These are phyloP conservation scores for Magallana nippona DNA, from an alignment of 2,888 invertebrate genomes.

Conservation along the genomic window DNA sequence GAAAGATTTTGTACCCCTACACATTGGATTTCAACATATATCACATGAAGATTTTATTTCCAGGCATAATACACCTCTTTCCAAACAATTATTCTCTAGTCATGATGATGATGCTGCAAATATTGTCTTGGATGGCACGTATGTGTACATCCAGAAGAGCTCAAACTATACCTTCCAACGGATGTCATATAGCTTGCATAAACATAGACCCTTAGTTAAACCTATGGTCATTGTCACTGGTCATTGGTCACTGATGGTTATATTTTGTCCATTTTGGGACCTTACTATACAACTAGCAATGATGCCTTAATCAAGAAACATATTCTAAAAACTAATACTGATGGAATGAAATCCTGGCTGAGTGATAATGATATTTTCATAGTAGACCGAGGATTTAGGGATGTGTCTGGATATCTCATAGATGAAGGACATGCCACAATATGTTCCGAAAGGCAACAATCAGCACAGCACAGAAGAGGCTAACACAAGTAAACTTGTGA, in stretches of 20 bases:
- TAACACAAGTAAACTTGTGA: background rate
- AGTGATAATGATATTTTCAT: slow-evolving; percentile 37
- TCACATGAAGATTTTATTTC: background rate
- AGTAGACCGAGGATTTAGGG: slow-evolving; percentile 44
- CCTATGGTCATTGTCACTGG: slow-evolving; percentile 40
- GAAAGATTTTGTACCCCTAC: background rate
- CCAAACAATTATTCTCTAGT: background rate
- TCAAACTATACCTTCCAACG: slow-evolving; percentile 21
- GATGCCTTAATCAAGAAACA: slow-evolving; percentile 41
- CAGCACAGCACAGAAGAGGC: slow-evolving; percentile 43
- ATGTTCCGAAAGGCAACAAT: slow-evolving; percentile 27
- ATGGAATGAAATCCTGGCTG: slow-evolving; percentile 38
- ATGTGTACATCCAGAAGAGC: slow-evolving; percentile 19
- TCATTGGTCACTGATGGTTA: slow-evolving; percentile 41
- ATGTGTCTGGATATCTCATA: slow-evolving; percentile 20
- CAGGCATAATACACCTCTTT: slow-evolving; percentile 2
- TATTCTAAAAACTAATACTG: slow-evolving; percentile 20
- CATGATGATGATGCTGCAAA: background rate
- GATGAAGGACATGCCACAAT: slow-evolving; percentile 37
- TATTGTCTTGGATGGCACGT: slow-evolving; percentile 27
- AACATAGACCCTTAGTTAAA: slow-evolving; percentile 41
- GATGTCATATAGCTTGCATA: slow-evolving; percentile 24
- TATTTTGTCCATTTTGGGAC: slow-evolving; percentile 33
- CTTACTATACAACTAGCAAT: slow-evolving; percentile 35
- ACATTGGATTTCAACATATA: slow-evolving; percentile 31